Evolutionary conservation across 2,797 vertebrate genomes (phyloP).

Genomic region (Phataginus tetradactyla): DNA sequence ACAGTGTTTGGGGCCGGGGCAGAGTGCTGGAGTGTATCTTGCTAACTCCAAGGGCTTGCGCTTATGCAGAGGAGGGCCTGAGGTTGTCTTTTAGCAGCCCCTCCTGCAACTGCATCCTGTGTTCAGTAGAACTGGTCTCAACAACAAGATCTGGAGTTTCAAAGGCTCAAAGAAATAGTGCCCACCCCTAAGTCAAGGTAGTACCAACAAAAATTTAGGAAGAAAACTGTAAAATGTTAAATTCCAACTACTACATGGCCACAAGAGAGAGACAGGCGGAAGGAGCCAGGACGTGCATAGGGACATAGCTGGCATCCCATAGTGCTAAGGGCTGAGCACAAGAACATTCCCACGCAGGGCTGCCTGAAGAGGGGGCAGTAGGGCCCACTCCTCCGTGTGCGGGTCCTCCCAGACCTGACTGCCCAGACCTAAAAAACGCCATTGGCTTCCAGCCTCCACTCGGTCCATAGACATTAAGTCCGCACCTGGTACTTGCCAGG

Average conservation of each 20-base stretch:
- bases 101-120: neutral
- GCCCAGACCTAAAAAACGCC: neutral
- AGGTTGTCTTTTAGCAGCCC: neutral
- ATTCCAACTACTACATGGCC: neutral
- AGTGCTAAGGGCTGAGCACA: neutral
- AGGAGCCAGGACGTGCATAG: too few species aligned
- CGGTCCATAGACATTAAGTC: neutral
- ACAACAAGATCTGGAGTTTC: neutral
- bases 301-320: too few species aligned
- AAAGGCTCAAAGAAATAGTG: neutral
- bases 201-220: neutral
- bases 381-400: accelerated
- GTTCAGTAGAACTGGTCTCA: neutral
- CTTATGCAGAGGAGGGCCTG: too few species aligned
- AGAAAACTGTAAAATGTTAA: neutral
- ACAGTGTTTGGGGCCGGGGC: accelerated
- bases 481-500: neutral
- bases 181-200: neutral
- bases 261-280: neutral
- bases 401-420: neutral
- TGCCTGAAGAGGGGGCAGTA: neutral
- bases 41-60: neutral
- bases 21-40: neutral
- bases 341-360: neutral
- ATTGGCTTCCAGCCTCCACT: neutral